Percentiles rank a stretch among this genome's conserved stretches.
phyloP scores from a whole-genome alignment of 2,113 vertebrate species.

The Ochotona princeps region DNA sequence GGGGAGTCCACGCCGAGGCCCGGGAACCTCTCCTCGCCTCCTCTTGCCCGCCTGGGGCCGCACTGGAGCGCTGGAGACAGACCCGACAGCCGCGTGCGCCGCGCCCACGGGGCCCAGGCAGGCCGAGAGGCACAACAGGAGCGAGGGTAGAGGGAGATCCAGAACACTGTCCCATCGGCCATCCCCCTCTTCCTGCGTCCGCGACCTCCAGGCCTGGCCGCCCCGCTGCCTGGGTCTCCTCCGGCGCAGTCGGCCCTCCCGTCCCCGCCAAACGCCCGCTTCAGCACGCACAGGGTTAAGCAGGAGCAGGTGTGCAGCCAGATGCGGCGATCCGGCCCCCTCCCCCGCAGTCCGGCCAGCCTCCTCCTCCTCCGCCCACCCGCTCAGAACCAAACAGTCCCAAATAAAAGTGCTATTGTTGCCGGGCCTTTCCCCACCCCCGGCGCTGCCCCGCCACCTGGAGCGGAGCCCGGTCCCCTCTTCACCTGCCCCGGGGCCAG shows the following conservation, averaged over 20 bases:
- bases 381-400: constrained; percentile 78
- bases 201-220: background rate
- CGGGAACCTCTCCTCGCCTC: constrained; percentile 60
- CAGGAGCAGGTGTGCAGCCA: constrained; percentile 82
- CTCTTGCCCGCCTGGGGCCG: background rate
- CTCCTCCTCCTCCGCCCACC: constrained; percentile 76
- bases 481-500: constrained; percentile 79
- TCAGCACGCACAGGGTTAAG: constrained; percentile 77
- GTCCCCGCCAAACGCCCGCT: background rate
- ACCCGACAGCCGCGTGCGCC: background rate
- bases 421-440: constrained; percentile 78
- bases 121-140: background rate
- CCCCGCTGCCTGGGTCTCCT: background rate
- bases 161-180: background rate
- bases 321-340: constrained; percentile 71
- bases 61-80: background rate
- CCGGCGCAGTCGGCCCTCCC: background rate
- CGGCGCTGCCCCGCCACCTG: constrained; percentile 77
- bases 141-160: background rate
- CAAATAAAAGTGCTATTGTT: constrained; percentile 84
- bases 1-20: constrained; percentile 61
- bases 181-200: background rate
- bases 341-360: constrained; percentile 52
- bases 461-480: constrained; percentile 79
- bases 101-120: background rate